Conservation (phyloP, 2,888 invertebrate genomes). For the Oscheius sp. region DNA sequence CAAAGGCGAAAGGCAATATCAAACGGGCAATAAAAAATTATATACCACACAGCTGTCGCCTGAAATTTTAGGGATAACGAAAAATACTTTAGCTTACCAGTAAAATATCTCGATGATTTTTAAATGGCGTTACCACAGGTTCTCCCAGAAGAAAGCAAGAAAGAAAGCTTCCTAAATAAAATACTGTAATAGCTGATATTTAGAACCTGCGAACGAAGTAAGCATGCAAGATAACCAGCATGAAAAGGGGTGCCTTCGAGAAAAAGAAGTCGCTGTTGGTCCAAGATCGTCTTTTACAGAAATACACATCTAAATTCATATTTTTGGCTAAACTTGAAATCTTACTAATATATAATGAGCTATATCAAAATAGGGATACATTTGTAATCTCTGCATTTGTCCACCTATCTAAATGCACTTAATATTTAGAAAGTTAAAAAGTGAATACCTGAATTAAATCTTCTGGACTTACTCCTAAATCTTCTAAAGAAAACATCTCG, state of each 20-base stretch:
- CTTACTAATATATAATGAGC: constrained; percentile 84
- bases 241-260: constrained; percentile 93
- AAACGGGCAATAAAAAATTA: constrained; percentile 96
- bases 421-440: background rate
- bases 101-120: constrained; percentile 87
- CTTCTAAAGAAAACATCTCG: constrained; percentile 15
- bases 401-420: constrained; percentile 88
- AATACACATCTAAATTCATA: constrained; percentile 52
- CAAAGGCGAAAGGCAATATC: constrained; percentile 94
- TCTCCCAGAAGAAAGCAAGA: constrained; percentile 94
- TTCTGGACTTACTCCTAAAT: constrained; percentile 18
- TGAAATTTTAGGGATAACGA: constrained; percentile 32
- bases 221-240: constrained; percentile 98
- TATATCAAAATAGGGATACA: constrained; percentile 99
- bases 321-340: constrained; percentile 1
- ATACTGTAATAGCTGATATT: background rate
- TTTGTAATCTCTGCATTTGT: constrained; percentile 96
- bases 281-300: constrained; percentile 68
- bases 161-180: constrained; percentile 80
- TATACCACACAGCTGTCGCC: constrained; percentile 77
- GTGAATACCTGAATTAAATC: constrained; percentile 9
- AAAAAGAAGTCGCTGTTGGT: constrained; percentile 86
- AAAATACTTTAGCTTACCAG: constrained; percentile 71
- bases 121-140: constrained; percentile 92
- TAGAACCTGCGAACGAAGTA: constrained; percentile 88